Evolutionary conservation across 2,797 vertebrate species (phyloP).

Genomic region (Channa striata): DNA sequence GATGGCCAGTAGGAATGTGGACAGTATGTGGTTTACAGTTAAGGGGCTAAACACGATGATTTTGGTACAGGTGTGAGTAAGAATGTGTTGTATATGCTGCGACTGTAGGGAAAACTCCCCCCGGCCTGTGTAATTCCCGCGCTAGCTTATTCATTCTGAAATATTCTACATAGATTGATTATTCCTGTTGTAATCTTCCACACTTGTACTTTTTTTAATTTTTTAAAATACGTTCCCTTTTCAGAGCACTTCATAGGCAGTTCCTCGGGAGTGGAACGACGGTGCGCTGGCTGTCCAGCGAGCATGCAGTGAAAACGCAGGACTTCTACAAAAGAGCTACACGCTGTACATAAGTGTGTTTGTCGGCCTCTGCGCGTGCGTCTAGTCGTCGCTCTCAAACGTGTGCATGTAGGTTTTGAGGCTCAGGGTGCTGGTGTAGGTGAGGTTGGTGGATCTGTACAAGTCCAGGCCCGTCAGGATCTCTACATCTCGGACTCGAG

Average conservation of each 20-base stretch:
- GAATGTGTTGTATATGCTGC: not conserved
- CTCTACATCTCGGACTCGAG: constrained; percentile 93
- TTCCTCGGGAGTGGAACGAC: constrained; percentile 35
- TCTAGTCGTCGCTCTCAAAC: constrained; percentile 93
- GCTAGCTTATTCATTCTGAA: constrained; percentile 11
- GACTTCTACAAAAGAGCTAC: constrained; percentile 34
- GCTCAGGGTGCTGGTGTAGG: constrained; percentile 88
- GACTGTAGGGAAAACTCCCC: constrained; percentile 4
- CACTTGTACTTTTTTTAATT: constrained; percentile 32
- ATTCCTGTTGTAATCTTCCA: constrained; percentile 34
- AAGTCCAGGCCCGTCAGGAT: constrained; percentile 95
- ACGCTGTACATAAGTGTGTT: constrained; percentile 28
- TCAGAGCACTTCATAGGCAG: constrained; percentile 16
- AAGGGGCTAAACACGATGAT: constrained; percentile 18
- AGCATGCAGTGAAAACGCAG: constrained; percentile 42
- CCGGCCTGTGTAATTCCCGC: constrained; percentile 2
- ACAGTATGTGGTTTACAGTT: constrained; percentile 9
- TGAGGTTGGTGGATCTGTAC: constrained; percentile 89
- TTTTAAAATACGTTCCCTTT: constrained; percentile 18
- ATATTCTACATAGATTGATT: constrained; percentile 15
- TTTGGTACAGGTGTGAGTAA: not conserved
- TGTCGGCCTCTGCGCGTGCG: constrained; percentile 15
- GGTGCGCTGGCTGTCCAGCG: constrained; percentile 24
- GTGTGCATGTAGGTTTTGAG: constrained; percentile 96
- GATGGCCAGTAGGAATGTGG: constrained; percentile 8